Evolutionary conservation across 2,888 invertebrate species (phyloP), one percentile per base, ranked within the genome.

Genomic region (Eupithecia tripunctaria): DNA sequence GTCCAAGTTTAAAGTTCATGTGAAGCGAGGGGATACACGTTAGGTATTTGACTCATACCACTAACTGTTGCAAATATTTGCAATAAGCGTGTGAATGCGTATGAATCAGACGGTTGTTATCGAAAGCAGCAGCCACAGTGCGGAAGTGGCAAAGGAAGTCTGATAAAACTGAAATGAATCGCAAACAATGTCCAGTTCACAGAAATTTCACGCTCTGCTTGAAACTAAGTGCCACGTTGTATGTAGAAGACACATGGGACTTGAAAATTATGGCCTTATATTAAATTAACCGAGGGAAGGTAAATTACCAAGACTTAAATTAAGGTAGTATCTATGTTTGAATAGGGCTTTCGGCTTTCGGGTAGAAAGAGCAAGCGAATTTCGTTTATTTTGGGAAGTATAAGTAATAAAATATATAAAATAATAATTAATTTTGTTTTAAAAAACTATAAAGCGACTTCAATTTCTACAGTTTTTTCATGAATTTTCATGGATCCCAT

Each of bases 71-170:
- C 51, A 14, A 72, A 72, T 67, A 72, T 74, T 72, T n/a, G 63
- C 70, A 75, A 75, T 76, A 80, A 78, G 78, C 79, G 72, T 75
- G 78, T 76, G 66, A 76, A 72, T 75, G 76, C 72, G 75, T 72
- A 80, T 84, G 80, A 77, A 79, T 78, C 79, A 82, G 81, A 76
- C 83, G 79, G 78, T 71, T 82, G 88, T 89, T 93, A 93, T 93
- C 93, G 82, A 80, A 81, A 78, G 82, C 79, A 82, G 80, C 86
- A 85, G 82, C 80, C 85, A 83, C 84, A 80, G 84, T 83, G 86
- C 92, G 93, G 93, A 94, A 93, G 86, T 82, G 82, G 80, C 83
- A 85, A 85, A 90, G 93, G 94, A 93, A 92, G 87, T 85, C 80
- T 85, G 94, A 93, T 93, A 94, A 91, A 86, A 85, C 82, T 85